Base-by-base conservation (phyloP, 2,888 invertebrate species). In the Branchipolynoe longqiensis region DNA sequence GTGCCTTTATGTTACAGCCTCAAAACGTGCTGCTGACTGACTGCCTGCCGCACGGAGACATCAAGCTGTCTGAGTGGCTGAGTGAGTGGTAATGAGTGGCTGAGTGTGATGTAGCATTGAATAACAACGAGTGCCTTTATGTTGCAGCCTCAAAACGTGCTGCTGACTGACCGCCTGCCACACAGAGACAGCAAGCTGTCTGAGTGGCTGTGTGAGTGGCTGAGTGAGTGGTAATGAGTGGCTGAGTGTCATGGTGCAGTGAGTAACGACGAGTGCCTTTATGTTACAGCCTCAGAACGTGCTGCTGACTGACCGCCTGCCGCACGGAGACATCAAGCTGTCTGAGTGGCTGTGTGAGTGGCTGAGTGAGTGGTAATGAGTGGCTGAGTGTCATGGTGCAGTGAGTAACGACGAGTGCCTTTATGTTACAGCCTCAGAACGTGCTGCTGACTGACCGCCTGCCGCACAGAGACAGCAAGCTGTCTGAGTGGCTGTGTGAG, bases 61-160 rank as follows among this genome's bases (percentile, higher is more conserved):
- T 93, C 22, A 93, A 93, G 87, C 89, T 93, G 74, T 93, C 93
- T 90, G 93, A 93, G n/a, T n/a, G n/a, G n/a, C n/a, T n/a, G n/a
- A n/a, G n/a, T n/a, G n/a, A n/a, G n/a, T n/a, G n/a, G n/a, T n/a
- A n/a, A n/a, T n/a, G n/a, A n/a, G n/a, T n/a, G n/a, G n/a, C n/a
- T n/a, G n/a, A n/a, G n/a, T n/a, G n/a, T n/a, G n/a, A n/a, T n/a
- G n/a, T n/a, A n/a, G n/a, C n/a, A n/a, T n/a, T n/a, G n/a, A n/a
- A n/a, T n/a, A n/a, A n/a, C n/a, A n/a, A n/a, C n/a, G n/a, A n/a
- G n/a, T n/a, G n/a, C n/a, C n/a, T n/a, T 18, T 74, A 28, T 74
- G 14, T 94, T 94, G n/a, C 94, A 98, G 96, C 98, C 98, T 64
- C 98, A 98, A 95, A 99, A 99, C 95, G 95, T 99, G 93, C 95